phyloP scores from a whole-genome alignment of 2,888 invertebrate species.

The Flabesymbios commensalis region DNA sequence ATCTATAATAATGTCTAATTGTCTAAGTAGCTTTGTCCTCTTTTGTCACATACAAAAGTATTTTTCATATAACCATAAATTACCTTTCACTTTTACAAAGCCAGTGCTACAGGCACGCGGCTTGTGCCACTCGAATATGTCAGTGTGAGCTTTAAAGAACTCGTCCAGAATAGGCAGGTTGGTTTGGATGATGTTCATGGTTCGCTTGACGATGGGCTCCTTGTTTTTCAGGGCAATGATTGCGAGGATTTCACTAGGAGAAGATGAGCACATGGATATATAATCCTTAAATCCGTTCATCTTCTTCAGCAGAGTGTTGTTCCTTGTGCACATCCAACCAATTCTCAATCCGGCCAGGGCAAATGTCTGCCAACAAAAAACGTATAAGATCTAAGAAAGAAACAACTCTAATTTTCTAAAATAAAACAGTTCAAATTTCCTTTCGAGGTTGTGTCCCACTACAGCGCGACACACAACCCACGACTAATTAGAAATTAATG shows the following conservation, averaged over 20 bases:
- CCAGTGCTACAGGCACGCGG: conserved; percentile 35
- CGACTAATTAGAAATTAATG: too few relatives aligned
- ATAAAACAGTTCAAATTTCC: too few relatives aligned
- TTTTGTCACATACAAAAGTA: too few relatives aligned
- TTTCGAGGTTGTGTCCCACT: too few relatives aligned
- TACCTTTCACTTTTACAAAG: conserved; percentile 42
- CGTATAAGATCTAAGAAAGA: too few relatives aligned
- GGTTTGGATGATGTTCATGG: conserved; percentile 11
- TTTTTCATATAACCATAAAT: not conserved
- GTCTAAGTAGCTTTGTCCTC: too few relatives aligned
- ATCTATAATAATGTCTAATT: too few relatives aligned
- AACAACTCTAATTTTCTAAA: too few relatives aligned
- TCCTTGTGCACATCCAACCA: conserved; percentile 29
- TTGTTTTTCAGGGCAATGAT: conserved; percentile 27
- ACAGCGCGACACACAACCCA: too few relatives aligned
- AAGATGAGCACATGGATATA: conserved; percentile 28
- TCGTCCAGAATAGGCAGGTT: conserved; percentile 23
- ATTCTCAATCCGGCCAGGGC: conserved; percentile 32
- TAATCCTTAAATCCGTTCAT: conserved; percentile 29
- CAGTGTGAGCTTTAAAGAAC: conserved; percentile 21
- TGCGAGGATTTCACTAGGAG: conserved; percentile 29
- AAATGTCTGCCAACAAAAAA: too few relatives aligned
- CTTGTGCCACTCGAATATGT: conserved; percentile 38
- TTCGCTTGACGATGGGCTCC: conserved; percentile 12
- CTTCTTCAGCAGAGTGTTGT: conserved; percentile 14